Base-by-base conservation (phyloP, 2,888 invertebrate genomes). In the Therioaphis trifolii region DNA sequence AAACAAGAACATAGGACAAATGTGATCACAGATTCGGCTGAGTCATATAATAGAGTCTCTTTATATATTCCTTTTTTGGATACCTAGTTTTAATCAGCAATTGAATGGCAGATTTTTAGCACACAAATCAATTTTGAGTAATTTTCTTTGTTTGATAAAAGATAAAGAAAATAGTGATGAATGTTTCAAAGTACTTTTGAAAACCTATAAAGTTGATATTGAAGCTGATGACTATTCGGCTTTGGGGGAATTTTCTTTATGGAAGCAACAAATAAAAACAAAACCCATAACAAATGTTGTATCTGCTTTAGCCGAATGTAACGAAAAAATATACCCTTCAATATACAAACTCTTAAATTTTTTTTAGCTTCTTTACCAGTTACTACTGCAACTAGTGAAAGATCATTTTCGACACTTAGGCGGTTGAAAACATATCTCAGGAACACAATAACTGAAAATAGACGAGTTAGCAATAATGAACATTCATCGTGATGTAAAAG, bases 31-130 rank as follows among this genome's bases (percentile, higher is more conserved):
- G 29, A 63, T 18, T 63, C 63, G 2, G 29, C 63, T 63, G 63
- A 29, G 63, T 29, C 63, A 63, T 63, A 63, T 29, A 29, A 63
- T 63, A 35, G 63, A 29, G 29, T 63, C 2, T 63, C 63, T 29
- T 63, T 35, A 29, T 63, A 63, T 29, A 63, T 63, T 63, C 63
- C 63, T 63, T 63, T 63, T 63, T 29, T 63, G 29, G 35, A 63
- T n/a, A n/a, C n/a, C n/a, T 63, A 29, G 18, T 63, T 63, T 63
- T 63, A 15, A 18, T 29, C 29, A 29, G 29, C 63, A 63, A 63
- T 63, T 63, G 18, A 63, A 63, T 63, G 29, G 29, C 63, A 29
- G 29, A 63, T 63, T 63, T 63, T 63, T 63, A 63, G 29, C 63
- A 63, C 63, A 63, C 29, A 63, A 63, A 63, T 63, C 63, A 29